phyloP scores from a whole-genome alignment of 2,888 invertebrate genomes.

The Crioceris asparagi region DNA sequence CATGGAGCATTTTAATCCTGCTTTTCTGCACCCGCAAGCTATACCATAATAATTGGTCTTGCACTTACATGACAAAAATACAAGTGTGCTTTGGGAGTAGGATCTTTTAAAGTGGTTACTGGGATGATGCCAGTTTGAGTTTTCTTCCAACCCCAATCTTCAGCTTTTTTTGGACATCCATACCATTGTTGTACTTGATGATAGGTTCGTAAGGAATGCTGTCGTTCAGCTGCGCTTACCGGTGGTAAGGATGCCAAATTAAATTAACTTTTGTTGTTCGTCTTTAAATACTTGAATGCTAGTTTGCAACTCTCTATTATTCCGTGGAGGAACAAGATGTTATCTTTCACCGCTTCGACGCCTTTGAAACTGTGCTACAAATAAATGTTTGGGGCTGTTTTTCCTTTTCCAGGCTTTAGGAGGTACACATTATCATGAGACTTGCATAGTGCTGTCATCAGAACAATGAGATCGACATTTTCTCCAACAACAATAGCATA shows the following conservation, averaged over 20 bases:
- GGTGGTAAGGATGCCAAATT: slow-evolving; percentile 4
- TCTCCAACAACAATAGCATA: too few species aligned
- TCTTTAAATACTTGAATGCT: too few species aligned
- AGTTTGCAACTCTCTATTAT: too few species aligned
- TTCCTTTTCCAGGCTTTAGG: too few species aligned
- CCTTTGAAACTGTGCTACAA: too few species aligned
- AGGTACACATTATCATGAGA: too few species aligned
- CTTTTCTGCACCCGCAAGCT: slow-evolving; percentile 1
- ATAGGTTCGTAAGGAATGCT: slow-evolving; percentile 3
- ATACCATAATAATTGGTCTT: not conserved
- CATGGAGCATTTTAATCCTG: slow-evolving; percentile 5
- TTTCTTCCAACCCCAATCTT: slow-evolving; percentile 6
- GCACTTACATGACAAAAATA: not conserved
- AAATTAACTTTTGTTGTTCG: too few species aligned
- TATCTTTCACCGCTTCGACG: too few species aligned
- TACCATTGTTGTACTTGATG: slow-evolving; percentile 5
- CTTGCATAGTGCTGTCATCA: too few species aligned
- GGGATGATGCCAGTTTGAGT: slow-evolving; percentile 3
- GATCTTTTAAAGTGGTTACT: slow-evolving; percentile 5
- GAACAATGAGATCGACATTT: too few species aligned
- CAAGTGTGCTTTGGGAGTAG: slow-evolving; percentile 6
- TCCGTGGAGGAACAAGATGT: too few species aligned
- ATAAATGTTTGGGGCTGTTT: too few species aligned
- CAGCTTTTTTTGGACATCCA: not conserved
- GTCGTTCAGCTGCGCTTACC: slow-evolving; percentile 1